Base-by-base conservation (phyloP, 2,888 invertebrate genomes). In the Rhabditoides inermis region DNA sequence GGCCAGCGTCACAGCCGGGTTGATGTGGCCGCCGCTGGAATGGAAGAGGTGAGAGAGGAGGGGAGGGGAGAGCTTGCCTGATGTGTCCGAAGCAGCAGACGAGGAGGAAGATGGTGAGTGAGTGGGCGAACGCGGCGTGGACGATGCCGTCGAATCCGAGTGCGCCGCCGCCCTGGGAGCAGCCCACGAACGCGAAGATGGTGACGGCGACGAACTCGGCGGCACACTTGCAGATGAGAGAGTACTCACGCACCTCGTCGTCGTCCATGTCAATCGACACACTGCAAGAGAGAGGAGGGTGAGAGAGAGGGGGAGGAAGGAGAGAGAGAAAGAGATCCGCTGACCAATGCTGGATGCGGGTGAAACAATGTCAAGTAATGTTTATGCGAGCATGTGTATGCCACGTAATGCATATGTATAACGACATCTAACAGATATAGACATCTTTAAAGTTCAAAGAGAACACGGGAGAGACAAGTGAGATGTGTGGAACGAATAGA, bases 1-100 rank as follows among this genome's bases (percentile, higher is more conserved):
- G 10, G 77, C 77, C 4, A 78, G 51, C 0, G 79, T 78, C 10
- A 80, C 79, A 0, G 77, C 78, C 1, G 79, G 79, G 58, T 80
- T 80, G 49, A 79, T 73, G 60, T 80, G 79, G 12, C 76, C 79
- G 2, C 80, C 80, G 61, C 79, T 79, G 44, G 53, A 54, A 25
- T 27, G 6, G 26, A 7, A 32, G 32, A 32, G 32, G 32, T 32
- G 15, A 10, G 15, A 32, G 32, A 32, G 7, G 32, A 32, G 10
- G 10, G 15, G 32, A 10, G 32, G 10, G 10, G 15, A 32, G 7
- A 32, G n/a, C n/a, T n/a, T n/a, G 49, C 61, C 53, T 53, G 46
- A 71, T 59, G 22, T 67, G 61, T 7, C 69, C 72, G 36, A 72
- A 64, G 0, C 65, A 60, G 2, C 67, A 51, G 23, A 69, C 68